A percentile compares a stretch with the other conserved stretches of the same genome.
phyloP scores from a whole-genome alignment of 2,888 invertebrate species.

The Kuschelorhynchus macadamiae region DNA sequence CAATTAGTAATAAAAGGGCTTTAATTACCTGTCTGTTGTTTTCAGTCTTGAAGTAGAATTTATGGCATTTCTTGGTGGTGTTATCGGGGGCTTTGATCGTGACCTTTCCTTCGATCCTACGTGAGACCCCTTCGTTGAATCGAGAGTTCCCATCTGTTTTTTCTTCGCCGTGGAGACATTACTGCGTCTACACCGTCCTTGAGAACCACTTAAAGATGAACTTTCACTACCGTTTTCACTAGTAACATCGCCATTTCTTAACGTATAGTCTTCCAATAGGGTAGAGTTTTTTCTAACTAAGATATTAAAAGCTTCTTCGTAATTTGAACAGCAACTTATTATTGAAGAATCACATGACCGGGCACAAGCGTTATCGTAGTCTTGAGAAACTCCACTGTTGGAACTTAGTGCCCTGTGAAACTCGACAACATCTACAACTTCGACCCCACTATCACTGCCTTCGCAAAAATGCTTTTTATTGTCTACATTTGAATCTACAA shows the following conservation, averaged over 20 bases:
- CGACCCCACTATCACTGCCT: slow-evolving; percentile 87
- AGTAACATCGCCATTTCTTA: slow-evolving; percentile 70
- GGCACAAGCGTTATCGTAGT: slow-evolving; percentile 65
- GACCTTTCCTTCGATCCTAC: slow-evolving; percentile 56
- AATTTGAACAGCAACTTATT: slow-evolving; percentile 83
- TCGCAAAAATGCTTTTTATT: slow-evolving; percentile 68
- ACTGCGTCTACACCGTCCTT: slow-evolving; percentile 65
- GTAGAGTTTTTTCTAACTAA: slow-evolving; percentile 67
- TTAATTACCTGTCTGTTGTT: slow-evolving; percentile 64
- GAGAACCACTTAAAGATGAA: slow-evolving; percentile 76
- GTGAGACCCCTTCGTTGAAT: slow-evolving; percentile 63
- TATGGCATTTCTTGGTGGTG: slow-evolving; percentile 54
- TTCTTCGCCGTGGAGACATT: slow-evolving; percentile 53
- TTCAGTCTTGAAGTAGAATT: slow-evolving; percentile 67
- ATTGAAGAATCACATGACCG: slow-evolving; percentile 84
- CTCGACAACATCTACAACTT: slow-evolving; percentile 71
- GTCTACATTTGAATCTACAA: slow-evolving; percentile 32
- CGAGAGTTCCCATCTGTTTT: slow-evolving; percentile 50
- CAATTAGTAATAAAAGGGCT: no score
- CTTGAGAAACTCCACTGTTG: slow-evolving; percentile 69
- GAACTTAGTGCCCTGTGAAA: slow-evolving; percentile 72
- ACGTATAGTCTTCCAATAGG: slow-evolving; percentile 64
- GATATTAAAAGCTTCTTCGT: slow-evolving; percentile 73
- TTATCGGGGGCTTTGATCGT: slow-evolving; percentile 61
- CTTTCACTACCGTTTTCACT: slow-evolving; percentile 85